Evolutionary conservation across 2,888 invertebrate species (phyloP).

Genomic region (Aleiodes testaceus): DNA sequence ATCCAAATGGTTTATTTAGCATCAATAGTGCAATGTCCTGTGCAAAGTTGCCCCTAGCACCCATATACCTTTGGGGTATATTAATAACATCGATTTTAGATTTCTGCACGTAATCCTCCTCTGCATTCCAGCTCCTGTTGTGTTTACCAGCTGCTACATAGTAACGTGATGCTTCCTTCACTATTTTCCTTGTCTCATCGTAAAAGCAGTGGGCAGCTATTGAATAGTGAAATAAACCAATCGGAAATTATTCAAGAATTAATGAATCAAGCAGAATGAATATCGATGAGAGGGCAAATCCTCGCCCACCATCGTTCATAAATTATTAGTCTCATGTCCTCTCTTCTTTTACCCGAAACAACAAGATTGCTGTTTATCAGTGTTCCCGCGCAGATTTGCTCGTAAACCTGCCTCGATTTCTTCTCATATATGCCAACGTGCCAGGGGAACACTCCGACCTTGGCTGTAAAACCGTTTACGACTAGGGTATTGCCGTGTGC

Average conservation of each 20-base stretch:
- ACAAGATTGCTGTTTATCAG: constrained; percentile 57
- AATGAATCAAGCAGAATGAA: not conserved
- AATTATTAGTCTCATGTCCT: constrained; percentile 6
- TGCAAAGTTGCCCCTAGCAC: constrained; percentile 54
- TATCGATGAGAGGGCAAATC: constrained; percentile 3
- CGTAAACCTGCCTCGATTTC: constrained; percentile 36
- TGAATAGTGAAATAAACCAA: not conserved
- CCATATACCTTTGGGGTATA: constrained; percentile 36
- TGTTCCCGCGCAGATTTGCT: constrained; percentile 58
- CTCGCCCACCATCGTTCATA: constrained; percentile 6
- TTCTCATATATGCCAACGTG: constrained; percentile 57
- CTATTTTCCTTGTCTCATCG: constrained; percentile 51
- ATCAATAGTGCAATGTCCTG: constrained; percentile 57
- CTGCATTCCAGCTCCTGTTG: constrained; percentile 55
- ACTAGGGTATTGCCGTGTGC: constrained; percentile 56
- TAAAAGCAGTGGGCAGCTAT: constrained; percentile 61
- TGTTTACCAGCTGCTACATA: constrained; percentile 59
- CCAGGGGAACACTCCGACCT: constrained; percentile 60
- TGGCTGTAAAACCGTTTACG: constrained; percentile 55
- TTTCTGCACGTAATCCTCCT: constrained; percentile 54
- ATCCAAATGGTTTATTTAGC: constrained; percentile 51
- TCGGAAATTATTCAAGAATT: not conserved
- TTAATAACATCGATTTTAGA: constrained; percentile 49
- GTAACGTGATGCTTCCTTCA: constrained; percentile 47
- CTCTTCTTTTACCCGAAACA: constrained; percentile 52